A percentile compares a stretch with the other conserved stretches of the same genome.
Evolutionary conservation across 2,797 vertebrate species (phyloP).

Genomic region (Protosalanx chinensis): DNA sequence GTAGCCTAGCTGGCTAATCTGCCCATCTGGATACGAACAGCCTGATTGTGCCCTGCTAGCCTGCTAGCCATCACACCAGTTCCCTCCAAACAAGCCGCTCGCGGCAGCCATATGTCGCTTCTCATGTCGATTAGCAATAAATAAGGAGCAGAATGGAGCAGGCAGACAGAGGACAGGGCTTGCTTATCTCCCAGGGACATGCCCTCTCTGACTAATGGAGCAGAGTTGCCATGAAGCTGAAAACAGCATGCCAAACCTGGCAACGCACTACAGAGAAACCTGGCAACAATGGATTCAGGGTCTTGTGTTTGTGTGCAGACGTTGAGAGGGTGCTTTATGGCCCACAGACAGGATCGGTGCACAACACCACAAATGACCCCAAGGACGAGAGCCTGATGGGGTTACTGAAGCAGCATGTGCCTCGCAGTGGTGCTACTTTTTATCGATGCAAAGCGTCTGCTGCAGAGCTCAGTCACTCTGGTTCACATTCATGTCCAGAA

Average conservation of each 20-base stretch:
- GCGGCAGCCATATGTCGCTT: slow-evolving; percentile 36
- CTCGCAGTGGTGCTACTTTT: too few relatives aligned
- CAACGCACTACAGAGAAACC: slow-evolving; percentile 22
- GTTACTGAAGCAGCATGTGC: neutral
- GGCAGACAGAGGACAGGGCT: slow-evolving; percentile 33
- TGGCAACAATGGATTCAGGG: neutral
- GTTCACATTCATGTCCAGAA: too few relatives aligned
- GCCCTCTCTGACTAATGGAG: slow-evolving; percentile 20
- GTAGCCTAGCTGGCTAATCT: slow-evolving; percentile 25
- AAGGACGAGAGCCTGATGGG: neutral
- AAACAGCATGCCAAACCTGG: slow-evolving; percentile 33
- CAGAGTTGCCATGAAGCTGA: slow-evolving; percentile 29
- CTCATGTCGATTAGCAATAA: slow-evolving; percentile 39
- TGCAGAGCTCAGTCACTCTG: too few relatives aligned
- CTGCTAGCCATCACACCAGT: slow-evolving; percentile 18
- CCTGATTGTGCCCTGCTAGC: neutral
- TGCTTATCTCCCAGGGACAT: slow-evolving; percentile 38
- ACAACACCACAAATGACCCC: neutral
- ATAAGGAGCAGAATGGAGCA: slow-evolving; percentile 22
- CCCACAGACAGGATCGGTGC: neutral
- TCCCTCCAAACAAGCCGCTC: slow-evolving; percentile 30
- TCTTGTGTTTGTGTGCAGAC: neutral
- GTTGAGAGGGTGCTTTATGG: neutral
- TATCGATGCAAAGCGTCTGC: too few relatives aligned
- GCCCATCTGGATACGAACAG: slow-evolving; percentile 44